Conservation (phyloP, 2,888 invertebrate genomes). For the Xestobium rufovillosum region DNA sequence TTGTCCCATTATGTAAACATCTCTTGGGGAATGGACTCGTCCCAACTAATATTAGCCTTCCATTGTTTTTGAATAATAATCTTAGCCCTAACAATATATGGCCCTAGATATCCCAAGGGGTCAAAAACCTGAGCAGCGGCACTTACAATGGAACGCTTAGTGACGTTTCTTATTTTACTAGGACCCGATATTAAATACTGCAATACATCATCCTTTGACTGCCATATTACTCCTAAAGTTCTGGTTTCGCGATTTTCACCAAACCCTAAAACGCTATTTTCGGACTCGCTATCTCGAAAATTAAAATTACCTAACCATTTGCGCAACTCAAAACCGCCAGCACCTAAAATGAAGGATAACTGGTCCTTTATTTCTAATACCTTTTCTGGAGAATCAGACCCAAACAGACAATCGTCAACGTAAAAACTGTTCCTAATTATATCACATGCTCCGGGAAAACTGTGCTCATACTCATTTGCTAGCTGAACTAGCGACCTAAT, state of each 20-base stretch:
- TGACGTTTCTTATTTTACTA: neutral
- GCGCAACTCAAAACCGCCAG: conserved; percentile 18
- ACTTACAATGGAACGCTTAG: conserved; percentile 5
- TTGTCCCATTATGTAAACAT: too few relatives aligned
- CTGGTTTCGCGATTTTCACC: conserved; percentile 8
- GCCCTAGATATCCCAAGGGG: conserved; percentile 6
- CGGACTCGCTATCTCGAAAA: too few relatives aligned
- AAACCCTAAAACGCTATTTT: too few relatives aligned
- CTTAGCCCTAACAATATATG: conserved; percentile 9
- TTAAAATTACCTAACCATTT: conserved; percentile 19
- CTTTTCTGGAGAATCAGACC: too few relatives aligned
- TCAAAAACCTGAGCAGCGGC: conserved; percentile 5
- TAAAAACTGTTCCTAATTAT: too few relatives aligned
- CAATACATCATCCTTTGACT: conserved; percentile 9
- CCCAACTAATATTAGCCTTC: too few relatives aligned
- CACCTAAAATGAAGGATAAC: conserved; percentile 15
- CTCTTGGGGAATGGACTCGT: too few relatives aligned
- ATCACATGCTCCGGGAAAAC: too few relatives aligned
- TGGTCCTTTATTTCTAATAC: conserved; percentile 17
- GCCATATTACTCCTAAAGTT: conserved; percentile 17
- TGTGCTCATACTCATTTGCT: too few relatives aligned
- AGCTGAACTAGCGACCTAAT: too few relatives aligned
- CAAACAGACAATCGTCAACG: too few relatives aligned
- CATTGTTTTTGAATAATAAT: conserved; percentile 12
- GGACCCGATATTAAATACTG: conserved; percentile 12